A percentile compares a stretch with the other conserved stretches of the same genome.
Conservation (phyloP, 2,113 vertebrate species). For the Nothocercus julius region DNA sequence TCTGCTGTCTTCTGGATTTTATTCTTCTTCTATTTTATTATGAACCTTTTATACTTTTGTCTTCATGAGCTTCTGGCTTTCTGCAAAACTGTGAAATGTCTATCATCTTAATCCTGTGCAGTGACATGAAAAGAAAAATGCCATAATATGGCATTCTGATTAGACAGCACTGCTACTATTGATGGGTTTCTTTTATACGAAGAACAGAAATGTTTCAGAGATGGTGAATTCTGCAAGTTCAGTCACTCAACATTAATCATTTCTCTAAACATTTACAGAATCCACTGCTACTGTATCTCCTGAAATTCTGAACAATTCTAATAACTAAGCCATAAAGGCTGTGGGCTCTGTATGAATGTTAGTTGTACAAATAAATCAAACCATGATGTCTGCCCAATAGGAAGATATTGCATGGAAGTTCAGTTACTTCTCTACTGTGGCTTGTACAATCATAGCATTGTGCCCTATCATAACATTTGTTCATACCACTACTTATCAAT, state of each 20-base stretch:
- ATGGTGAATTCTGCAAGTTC: background rate
- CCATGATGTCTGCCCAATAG: background rate
- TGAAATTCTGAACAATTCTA: background rate
- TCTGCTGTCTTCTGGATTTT: background rate
- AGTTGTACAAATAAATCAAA: background rate
- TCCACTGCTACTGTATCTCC: fast-evolving
- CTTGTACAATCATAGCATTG: background rate
- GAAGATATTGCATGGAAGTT: background rate
- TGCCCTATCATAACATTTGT: background rate
- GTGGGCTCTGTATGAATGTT: background rate
- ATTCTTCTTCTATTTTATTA: background rate
- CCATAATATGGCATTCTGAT: background rate
- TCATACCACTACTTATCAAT: background rate
- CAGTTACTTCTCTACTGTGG: background rate
- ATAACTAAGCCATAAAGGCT: background rate
- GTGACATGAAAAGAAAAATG: background rate
- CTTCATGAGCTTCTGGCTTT: background rate
- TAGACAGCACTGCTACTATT: background rate
- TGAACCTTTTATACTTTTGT: background rate
- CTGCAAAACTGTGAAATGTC: background rate
- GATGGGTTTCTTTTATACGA: background rate
- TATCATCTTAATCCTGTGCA: background rate
- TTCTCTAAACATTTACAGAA: background rate
- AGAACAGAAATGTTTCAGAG: background rate
- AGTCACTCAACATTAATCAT: background rate